These are phyloP conservation scores for Tenrec ecaudatus DNA, from an alignment of 2,113 vertebrate species.

Conservation along the genomic window DNA sequence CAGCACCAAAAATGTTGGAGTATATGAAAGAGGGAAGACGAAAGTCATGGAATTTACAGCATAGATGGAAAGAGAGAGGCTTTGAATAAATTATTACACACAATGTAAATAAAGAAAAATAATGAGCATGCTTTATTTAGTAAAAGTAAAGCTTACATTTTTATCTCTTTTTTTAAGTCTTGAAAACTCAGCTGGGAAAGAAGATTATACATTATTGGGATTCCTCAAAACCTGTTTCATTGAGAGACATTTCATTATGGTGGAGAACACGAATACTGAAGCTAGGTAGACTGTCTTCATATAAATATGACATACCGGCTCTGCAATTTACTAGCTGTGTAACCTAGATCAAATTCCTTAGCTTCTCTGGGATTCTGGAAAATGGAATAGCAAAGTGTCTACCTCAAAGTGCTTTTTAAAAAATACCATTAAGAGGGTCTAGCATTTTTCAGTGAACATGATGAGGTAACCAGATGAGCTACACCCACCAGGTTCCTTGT, in stretches of 20 bases:
- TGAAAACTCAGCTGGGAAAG: slow-evolving; percentile 1
- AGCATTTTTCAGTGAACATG: too few species aligned
- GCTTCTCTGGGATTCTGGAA: background rate
- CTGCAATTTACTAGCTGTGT: slow-evolving; percentile 12
- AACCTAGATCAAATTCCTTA: background rate
- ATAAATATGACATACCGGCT: background rate
- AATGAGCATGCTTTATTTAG: background rate
- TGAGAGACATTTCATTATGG: background rate
- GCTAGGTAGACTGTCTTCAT: background rate
- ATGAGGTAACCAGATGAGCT: too few species aligned
- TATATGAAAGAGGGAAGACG: background rate
- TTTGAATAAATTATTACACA: background rate
- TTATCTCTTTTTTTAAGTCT: background rate
- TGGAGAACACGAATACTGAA: background rate
- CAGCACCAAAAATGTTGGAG: background rate
- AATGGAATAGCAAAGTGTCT: slow-evolving; percentile 1
- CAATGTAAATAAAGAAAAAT: background rate
- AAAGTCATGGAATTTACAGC: background rate
- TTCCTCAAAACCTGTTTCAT: background rate
- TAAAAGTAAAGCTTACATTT: slow-evolving; percentile 10
- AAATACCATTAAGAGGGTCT: background rate
- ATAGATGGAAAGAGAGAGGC: background rate
- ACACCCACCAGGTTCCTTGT: too few species aligned
- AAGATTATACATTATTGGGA: background rate
- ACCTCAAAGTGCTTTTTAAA: background rate